These are phyloP conservation scores for Noctuana brunneofusca DNA, from an alignment of 2,888 invertebrate genomes.

Conservation along the genomic window DNA sequence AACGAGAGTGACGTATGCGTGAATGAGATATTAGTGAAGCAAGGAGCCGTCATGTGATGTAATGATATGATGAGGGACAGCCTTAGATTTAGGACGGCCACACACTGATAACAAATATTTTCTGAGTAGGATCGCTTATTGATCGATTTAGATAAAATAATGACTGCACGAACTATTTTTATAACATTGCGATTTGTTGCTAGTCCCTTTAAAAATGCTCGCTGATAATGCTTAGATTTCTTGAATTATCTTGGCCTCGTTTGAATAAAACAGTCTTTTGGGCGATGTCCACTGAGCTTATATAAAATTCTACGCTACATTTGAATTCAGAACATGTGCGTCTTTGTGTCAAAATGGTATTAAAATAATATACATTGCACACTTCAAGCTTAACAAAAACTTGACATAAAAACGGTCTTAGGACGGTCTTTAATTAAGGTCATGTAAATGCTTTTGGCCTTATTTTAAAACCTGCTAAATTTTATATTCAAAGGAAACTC, in stretches of 20 bases:
- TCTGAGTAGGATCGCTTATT: constrained; percentile 23
- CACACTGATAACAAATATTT: constrained; percentile 29
- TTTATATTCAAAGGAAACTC: constrained; percentile 18
- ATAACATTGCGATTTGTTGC: constrained; percentile 5
- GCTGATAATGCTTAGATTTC: not conserved
- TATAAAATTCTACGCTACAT: too few relatives aligned
- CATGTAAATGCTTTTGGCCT: constrained; percentile 3
- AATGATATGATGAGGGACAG: constrained; percentile 47
- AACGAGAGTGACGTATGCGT: constrained; percentile 74
- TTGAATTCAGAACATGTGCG: too few relatives aligned
- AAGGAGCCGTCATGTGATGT: constrained; percentile 51
- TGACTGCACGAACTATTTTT: constrained; percentile 16
- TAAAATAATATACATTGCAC: not conserved
- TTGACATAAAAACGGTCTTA: not conserved
- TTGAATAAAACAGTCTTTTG: too few relatives aligned
- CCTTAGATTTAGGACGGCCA: constrained; percentile 32
- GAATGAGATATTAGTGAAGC: constrained; percentile 73
- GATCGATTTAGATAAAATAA: constrained; percentile 30
- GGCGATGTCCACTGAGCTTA: too few relatives aligned
- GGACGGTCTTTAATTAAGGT: constrained; percentile 3
- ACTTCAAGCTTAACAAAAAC: not conserved
- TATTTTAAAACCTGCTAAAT: constrained; percentile 16
- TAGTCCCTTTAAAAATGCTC: not conserved
- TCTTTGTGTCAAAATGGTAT: not conserved
- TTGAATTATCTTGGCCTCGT: too few relatives aligned